These are phyloP conservation scores for Vimba vimba DNA, from an alignment of 2,113 vertebrate genomes.

Conservation along the genomic window DNA sequence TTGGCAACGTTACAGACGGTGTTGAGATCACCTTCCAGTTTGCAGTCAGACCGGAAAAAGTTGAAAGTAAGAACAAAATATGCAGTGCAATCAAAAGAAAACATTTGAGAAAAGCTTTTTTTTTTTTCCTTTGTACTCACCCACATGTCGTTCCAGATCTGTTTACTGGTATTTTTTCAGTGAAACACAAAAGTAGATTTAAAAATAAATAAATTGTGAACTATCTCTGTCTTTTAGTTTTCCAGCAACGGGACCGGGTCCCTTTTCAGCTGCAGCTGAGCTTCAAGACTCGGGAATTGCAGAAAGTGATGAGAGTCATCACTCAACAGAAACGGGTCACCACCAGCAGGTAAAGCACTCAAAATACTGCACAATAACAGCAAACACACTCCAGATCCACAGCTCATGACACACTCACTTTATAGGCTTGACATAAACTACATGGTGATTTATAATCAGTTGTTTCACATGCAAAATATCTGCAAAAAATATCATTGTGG, in stretches of 20 bases:
- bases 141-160: neutral
- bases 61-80: slow-evolving; percentile 62
- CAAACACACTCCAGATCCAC: neutral
- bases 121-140: too few species aligned
- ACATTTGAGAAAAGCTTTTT: too few species aligned
- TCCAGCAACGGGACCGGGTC: slow-evolving; percentile 64
- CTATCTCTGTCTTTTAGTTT: slow-evolving; percentile 59
- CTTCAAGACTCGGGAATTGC: slow-evolving; percentile 74
- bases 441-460: neutral
- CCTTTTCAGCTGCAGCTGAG: slow-evolving; percentile 77
- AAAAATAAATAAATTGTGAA: too few species aligned
- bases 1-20: slow-evolving; percentile 75
- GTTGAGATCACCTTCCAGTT: slow-evolving; percentile 77
- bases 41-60: slow-evolving; percentile 70
- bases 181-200: neutral
- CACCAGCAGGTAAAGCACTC: slow-evolving; percentile 65
- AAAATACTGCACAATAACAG: neutral
- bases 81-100: neutral
- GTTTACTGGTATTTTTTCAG: neutral
- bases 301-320: slow-evolving; percentile 71
- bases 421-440: neutral
- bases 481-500: neutral
- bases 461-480: neutral
- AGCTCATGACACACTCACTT: neutral
- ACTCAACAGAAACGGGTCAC: slow-evolving; percentile 72